Evolutionary conservation across 2,113 vertebrate species (phyloP), one percentile per base, ranked within the genome.

Genomic region (Phalacrocorax pelagicus): DNA sequence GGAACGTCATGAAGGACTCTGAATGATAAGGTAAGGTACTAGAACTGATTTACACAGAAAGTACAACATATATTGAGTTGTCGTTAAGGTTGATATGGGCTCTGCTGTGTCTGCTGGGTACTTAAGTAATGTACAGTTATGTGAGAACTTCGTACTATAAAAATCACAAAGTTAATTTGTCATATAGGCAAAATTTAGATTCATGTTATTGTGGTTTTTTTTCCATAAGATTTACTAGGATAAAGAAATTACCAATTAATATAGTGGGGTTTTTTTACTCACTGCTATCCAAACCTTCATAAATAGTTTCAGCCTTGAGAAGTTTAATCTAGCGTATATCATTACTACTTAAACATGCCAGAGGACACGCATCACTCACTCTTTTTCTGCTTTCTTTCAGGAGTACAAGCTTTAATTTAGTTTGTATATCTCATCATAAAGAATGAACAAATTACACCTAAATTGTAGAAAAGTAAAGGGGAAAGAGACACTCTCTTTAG

Each of bases 51-150:
- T 80, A 46, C 8, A 20, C 11, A 40, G 5, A 3, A 75, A 80
- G 5, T 17, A 54, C 14, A 47, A 63, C 2, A 1, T 7, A 3
- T n/a, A 7, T 67, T 52, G 11, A 54, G 5, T n/a, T 22, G 6
- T n/a, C 44, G 70, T 40, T 40, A 57, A 26, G 4, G 16, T 20
- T 47, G 26, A 5, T 29, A 59, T 6, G 16, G 47, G 2, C 8
- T 72, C 10, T 63, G 9, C 11, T 62, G 11, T 46, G 7, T 59
- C 44, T 86, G 12, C 2, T 83, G 18, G 40, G 23, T 80, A n/a
- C 6, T 81, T 47, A 44, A 74, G 38, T 46, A 34, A 32, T 16
- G 0, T 29, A 15, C 22, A 32, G 74, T 61, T 46, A 34, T 34
- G 11, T 26, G 12, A 81, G 29, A 58, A 4, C 44, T 84, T 66